Conservation (phyloP, 2,797 vertebrate species). For the Adelosebastes latens region DNA sequence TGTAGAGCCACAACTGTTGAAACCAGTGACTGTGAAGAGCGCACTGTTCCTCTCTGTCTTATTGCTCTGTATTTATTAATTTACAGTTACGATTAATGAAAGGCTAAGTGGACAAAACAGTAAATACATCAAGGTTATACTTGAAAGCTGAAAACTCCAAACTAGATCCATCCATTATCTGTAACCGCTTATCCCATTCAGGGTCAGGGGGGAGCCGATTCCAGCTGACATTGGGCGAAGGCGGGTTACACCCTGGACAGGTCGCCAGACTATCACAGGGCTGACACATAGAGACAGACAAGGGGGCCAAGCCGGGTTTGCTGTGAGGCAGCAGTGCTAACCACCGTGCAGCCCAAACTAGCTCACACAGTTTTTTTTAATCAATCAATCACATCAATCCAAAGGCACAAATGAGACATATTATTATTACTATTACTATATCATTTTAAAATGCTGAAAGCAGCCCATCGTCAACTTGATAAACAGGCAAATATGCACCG, state of each 20-base stretch:
- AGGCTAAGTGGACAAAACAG: background rate
- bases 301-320: background rate
- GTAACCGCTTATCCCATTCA: background rate
- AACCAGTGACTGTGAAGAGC: background rate
- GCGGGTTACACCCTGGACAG: background rate
- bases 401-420: background rate
- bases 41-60: background rate
- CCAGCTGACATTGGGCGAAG: background rate
- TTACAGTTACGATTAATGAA: background rate
- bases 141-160: background rate
- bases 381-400: background rate
- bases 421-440: background rate
- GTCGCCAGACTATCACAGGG: background rate
- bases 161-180: background rate
- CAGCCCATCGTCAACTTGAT: background rate
- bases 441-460: constrained; percentile 16
- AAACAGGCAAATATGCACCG: constrained; percentile 1
- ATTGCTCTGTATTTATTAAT: constrained; percentile 12
- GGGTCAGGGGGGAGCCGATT: background rate
- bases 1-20: constrained; percentile 3
- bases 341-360: background rate
- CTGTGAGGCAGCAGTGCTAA: background rate
- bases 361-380: background rate
- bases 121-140: background rate
- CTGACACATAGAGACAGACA: background rate